These are phyloP conservation scores for Cerastoderma edule DNA, from an alignment of 2,888 invertebrate genomes.

Conservation along the genomic window DNA sequence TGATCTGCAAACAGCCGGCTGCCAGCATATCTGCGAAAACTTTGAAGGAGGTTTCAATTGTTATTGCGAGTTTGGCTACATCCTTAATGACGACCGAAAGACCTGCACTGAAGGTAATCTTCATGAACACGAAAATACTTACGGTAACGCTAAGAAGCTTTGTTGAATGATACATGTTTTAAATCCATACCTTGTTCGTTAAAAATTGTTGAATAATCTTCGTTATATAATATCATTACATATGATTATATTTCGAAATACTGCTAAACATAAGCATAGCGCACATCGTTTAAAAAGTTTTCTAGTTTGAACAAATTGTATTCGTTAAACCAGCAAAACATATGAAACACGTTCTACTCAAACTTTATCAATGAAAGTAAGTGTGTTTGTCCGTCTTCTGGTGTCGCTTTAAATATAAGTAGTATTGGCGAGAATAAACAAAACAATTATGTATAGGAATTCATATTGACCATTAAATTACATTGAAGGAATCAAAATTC, in stretches of 20 bases:
- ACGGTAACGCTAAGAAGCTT: background rate
- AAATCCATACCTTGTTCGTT: background rate
- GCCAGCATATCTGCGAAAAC: slow-evolving; percentile 47
- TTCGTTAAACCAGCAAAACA: too few relatives aligned
- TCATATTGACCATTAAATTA: too few relatives aligned
- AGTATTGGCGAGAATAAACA: too few relatives aligned
- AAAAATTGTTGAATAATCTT: background rate
- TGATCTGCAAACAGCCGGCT: background rate
- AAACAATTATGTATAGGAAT: too few relatives aligned
- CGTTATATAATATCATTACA: background rate
- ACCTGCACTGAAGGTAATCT: slow-evolving; percentile 37
- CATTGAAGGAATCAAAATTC: too few relatives aligned
- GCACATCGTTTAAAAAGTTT: too few relatives aligned
- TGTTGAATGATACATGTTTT: background rate
- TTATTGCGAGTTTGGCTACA: slow-evolving; percentile 45
- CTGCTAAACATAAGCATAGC: background rate
- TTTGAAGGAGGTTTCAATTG: slow-evolving; percentile 35
- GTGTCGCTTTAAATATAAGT: too few relatives aligned
- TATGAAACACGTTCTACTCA: too few relatives aligned
- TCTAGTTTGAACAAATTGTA: too few relatives aligned
- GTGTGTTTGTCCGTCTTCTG: too few relatives aligned
- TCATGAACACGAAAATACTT: background rate
- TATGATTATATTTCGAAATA: background rate
- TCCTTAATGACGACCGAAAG: slow-evolving; percentile 36
- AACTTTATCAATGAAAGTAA: too few relatives aligned